Evolutionary conservation across 2,797 vertebrate species (phyloP), one percentile per base, ranked within the genome.

Genomic region (Smutsia temminckii): DNA sequence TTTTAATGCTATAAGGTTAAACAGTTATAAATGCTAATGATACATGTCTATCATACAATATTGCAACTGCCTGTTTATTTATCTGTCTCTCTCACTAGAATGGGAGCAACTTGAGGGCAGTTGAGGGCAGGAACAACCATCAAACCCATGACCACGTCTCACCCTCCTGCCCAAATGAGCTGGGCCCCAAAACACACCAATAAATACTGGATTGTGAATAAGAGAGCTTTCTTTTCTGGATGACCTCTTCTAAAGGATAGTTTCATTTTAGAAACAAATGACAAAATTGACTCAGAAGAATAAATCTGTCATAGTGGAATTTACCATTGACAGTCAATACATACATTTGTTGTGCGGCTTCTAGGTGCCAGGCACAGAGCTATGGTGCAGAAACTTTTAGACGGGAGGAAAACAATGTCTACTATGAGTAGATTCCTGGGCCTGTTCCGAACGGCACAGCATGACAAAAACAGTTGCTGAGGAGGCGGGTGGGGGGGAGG

Each of bases 161-260:
- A 49, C 27, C 49, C 51, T 69, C 42, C 72, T 90, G 63, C 32
- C 37, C 25, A 77, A 84, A 49, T 66, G 40, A 95, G 57, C 64
- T 27, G 83, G 25, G 25, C 37, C 83, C 27, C 51, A 78, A 40
- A 40, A 29, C 32, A 85, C n/a, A 25, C 2, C 51, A 75, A n/a
- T 61, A 51, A 51, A 68, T 16, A 29, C 11, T 69, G 80, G 37
- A 46, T 23, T 92, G 3, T 72, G 42, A 55, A 74, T 78, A 12
- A 51, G 78, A 83, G n/a, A 57, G 3, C 46, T 96, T 95, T 83
- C 69, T 75, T 87, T 46, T 27, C n/a, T 63, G 49, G 10, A n/a
- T 40, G 75, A 66, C 40, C 46, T 94, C 69, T 85, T 75, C 71
- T 71, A 88, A 94, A 64, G n/a, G 10, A n/a, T 72, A 66, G 77